phyloP scores from a whole-genome alignment of 2,888 invertebrate species.

The Diabrotica balteata region DNA sequence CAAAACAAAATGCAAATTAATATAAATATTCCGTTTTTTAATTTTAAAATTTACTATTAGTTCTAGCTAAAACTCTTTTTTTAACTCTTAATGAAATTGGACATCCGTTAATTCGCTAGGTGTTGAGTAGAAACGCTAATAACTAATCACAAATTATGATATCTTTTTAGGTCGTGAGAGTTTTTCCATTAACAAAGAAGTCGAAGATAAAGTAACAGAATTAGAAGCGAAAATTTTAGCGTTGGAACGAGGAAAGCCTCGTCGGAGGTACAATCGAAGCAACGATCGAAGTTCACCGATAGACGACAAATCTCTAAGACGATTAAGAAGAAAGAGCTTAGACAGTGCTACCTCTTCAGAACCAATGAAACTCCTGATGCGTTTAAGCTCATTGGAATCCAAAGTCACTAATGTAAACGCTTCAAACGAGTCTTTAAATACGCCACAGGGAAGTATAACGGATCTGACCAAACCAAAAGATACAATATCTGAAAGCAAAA shows the following conservation, averaged over 20 bases:
- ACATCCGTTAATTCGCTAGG: too few species aligned
- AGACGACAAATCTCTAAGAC: slow-evolving; percentile 52
- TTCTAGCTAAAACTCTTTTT: too few species aligned
- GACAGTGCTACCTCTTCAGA: slow-evolving; percentile 81
- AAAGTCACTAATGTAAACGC: slow-evolving; percentile 73
- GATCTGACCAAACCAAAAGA: slow-evolving; percentile 47
- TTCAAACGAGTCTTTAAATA: slow-evolving; percentile 67
- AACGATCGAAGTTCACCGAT: slow-evolving; percentile 55
- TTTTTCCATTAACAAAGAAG: slow-evolving; percentile 80
- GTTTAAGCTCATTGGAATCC: slow-evolving; percentile 78
- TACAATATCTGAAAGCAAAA: slow-evolving; percentile 56
- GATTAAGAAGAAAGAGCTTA: slow-evolving; percentile 75
- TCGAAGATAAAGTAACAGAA: slow-evolving; percentile 84
- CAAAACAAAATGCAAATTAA: too few species aligned
- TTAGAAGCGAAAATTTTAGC: slow-evolving; percentile 78
- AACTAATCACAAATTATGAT: neutral
- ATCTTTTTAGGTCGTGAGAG: slow-evolving; percentile 68
- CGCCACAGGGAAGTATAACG: slow-evolving; percentile 59
- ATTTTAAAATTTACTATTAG: too few species aligned
- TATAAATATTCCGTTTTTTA: too few species aligned
- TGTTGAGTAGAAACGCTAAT: too few species aligned
- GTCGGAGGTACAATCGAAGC: slow-evolving; percentile 61
- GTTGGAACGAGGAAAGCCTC: slow-evolving; percentile 64
- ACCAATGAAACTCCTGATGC: slow-evolving; percentile 80
- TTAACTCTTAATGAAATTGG: too few species aligned